Evolutionary conservation across 1,140 invertebrate genomes (phyloP).

Genomic region (Portunus trituberculatus): DNA sequence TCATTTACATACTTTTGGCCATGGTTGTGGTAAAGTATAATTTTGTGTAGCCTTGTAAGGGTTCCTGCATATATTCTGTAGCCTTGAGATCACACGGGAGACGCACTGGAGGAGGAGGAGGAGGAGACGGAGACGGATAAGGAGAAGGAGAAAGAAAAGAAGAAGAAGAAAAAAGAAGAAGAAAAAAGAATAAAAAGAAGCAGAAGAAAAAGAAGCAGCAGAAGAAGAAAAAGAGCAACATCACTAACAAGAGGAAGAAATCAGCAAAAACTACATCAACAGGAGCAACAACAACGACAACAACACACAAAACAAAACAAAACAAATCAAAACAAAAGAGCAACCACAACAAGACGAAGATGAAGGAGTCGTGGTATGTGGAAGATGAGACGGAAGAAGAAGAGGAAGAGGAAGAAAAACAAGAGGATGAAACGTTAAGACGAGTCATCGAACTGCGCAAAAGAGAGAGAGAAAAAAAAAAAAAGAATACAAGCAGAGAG

Average conservation of each 20-base stretch:
- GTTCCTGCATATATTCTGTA: neutral
- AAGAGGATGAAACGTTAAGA: neutral
- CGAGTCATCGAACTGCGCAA: neutral
- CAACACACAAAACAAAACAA: no score
- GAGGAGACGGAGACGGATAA: no score
- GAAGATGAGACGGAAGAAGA: no score
- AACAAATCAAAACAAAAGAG: no score
- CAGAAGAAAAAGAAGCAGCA: neutral
- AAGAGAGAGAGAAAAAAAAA: neutral
- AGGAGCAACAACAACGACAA: no score
- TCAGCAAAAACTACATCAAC: no score
- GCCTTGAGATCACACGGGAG: neutral
- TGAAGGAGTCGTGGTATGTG: no score
- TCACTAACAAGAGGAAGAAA: neutral
- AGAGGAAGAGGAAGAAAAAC: neutral
- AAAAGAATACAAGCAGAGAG: neutral
- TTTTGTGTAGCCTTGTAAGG: neutral
- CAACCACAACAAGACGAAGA: no score
- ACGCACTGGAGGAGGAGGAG: neutral
- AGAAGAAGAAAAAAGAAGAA: no score
- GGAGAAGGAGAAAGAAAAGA: neutral
- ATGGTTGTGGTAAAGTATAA: neutral
- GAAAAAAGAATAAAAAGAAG: neutral
- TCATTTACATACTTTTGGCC: neutral
- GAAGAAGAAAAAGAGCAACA: neutral